Conservation (phyloP, 2,113 vertebrate species). For the Poecile atricapillus region DNA sequence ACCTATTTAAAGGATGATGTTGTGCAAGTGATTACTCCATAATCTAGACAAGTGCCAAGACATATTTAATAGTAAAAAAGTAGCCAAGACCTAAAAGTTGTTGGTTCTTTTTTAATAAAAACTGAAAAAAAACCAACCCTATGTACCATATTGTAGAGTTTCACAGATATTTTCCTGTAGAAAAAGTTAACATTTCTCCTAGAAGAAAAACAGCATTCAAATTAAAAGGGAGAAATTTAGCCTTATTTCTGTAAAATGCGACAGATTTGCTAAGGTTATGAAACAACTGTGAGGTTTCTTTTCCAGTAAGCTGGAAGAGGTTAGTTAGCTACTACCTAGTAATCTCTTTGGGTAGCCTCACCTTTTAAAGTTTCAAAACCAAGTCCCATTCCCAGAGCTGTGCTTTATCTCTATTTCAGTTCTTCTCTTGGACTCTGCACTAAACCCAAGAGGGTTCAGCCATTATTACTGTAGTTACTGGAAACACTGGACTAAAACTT, state of each 20-base stretch:
- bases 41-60: conserved; percentile 33
- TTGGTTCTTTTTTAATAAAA: not conserved
- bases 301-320: not conserved
- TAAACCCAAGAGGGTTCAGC: not conserved
- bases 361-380: not conserved
- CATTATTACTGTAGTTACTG: not conserved
- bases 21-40: conserved; percentile 46
- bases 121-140: not conserved
- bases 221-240: not conserved
- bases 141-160: not conserved
- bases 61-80: conserved; percentile 32
- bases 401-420: not conserved
- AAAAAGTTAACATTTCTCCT: not conserved
- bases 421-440: not conserved
- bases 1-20: conserved; percentile 48
- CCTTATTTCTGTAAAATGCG: not conserved
- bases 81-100: not conserved
- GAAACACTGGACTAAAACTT: not conserved
- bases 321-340: not conserved
- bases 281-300: not conserved
- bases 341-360: not conserved
- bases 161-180: not conserved
- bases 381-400: not conserved
- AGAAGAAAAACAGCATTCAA: not conserved
- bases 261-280: not conserved